Evolutionary conservation across 2,888 invertebrate genomes (phyloP).

Genomic region (Xanthorhoe spadicearia): DNA sequence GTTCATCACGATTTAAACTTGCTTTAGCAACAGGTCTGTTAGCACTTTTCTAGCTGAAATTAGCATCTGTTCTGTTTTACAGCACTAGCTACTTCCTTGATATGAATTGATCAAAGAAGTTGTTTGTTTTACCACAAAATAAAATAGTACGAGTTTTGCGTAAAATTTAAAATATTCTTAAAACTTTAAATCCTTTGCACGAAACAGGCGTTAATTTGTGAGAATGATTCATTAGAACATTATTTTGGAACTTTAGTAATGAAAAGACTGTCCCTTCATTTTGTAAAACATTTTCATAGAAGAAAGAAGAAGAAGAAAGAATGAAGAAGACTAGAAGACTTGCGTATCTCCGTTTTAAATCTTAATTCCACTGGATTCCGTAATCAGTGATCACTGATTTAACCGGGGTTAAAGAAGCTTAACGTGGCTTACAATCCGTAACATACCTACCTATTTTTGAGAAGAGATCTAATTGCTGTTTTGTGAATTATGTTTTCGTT

Average conservation of each 20-base stretch:
- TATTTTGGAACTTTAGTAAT: constrained; percentile 4
- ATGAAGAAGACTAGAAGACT: constrained; percentile 10
- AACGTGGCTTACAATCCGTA: constrained; percentile 34
- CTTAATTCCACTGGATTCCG: constrained; percentile 37
- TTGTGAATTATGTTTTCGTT: constrained; percentile 1
- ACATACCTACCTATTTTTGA: constrained; percentile 19
- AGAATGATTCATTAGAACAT: constrained; percentile 7
- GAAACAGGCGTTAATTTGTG: constrained; percentile 2
- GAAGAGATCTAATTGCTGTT: constrained; percentile 28
- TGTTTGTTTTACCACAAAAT: no score
- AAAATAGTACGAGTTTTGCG: no score
- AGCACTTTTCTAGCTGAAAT: constrained; percentile 4
- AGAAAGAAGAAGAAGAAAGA: no score
- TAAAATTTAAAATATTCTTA: no score
- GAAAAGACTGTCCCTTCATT: constrained; percentile 4
- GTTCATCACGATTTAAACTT: background rate
- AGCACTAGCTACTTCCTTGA: background rate
- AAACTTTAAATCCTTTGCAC: no score
- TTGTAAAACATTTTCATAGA: constrained; percentile 24
- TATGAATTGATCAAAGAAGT: no score
- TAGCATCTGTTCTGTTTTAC: constrained; percentile 1
- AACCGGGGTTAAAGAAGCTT: constrained; percentile 38
- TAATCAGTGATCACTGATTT: constrained; percentile 43
- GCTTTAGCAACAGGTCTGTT: background rate
- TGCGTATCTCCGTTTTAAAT: constrained; percentile 36